Evolutionary conservation across 2,888 invertebrate species (phyloP), one percentile per base, ranked within the genome.

Genomic region (Nemotelus pantherinus): DNA sequence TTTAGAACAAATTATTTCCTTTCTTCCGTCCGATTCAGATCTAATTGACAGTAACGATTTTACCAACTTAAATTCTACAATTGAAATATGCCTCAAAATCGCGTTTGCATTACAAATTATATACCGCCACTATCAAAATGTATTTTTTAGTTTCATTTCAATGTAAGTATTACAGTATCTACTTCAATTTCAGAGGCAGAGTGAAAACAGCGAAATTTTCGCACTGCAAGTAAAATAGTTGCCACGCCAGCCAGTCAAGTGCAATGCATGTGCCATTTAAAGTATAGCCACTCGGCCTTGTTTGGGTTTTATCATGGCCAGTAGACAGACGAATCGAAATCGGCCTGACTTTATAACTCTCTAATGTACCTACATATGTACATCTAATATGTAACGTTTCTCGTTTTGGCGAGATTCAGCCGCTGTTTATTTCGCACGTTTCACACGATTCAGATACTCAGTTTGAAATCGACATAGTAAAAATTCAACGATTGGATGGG

Each of bases 261-360:
- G 58, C 58, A 58, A 25, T n/a, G 9, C 25, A 25, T 58, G 58
- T 6, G 58, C 58, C n/a, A 58, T 58, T 58, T 58, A 58, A 58
- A 58, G 10, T 58, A 25, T 58, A n/a, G 25, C 58, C 58, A 25
- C n/a, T 58, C n/a, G 58, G 58, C 58, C 58, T 58, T 58, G 58
- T 58, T 5, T 58, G 58, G 58, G 5, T 58, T 6, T 58, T 25
- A 58, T 25, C 58, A 25, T 25, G 25, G 25, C 9, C 58, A 58
- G 25, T n/a, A 58, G 7, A 10, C 1, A 53, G 25, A 25, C 25
- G 25, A 25, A 50, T 50, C 5, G 50, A 9, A 7, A 50, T 50
- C 50, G 50, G 5, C 6, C 50, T 7, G 50, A 5, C 9, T 50
- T 50, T 7, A 9, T 9, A 5, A 50, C 50, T 50, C 9, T 9